Percentiles rank a stretch among this genome's conserved stretches.
phyloP scores from a whole-genome alignment of 2,888 invertebrate species.

The Thelaira solivaga region DNA sequence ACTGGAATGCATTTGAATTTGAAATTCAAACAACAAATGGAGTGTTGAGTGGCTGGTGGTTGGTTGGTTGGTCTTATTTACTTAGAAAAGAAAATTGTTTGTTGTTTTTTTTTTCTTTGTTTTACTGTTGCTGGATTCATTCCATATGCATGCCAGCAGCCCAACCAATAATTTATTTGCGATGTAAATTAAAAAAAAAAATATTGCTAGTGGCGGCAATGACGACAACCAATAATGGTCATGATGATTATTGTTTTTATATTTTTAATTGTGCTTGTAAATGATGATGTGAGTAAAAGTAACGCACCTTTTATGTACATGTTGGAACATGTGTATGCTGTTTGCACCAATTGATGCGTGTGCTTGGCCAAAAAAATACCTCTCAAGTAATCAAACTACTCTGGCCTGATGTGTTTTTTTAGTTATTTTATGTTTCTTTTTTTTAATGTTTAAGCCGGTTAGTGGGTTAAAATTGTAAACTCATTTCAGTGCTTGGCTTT shows the following conservation, averaged over 20 bases:
- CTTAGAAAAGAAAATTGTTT: slow-evolving; percentile 60
- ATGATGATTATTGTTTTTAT: slow-evolving; percentile 12
- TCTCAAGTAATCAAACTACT: slow-evolving; percentile 20
- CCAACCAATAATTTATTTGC: slow-evolving; percentile 27
- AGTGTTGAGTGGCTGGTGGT: not conserved
- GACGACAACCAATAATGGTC: slow-evolving; percentile 15
- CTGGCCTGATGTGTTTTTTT: not conserved
- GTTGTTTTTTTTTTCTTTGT: slow-evolving; percentile 14
- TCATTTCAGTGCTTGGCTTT: slow-evolving; percentile 28
- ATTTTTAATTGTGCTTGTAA: not conserved
- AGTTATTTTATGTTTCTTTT: not conserved
- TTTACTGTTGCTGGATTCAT: too few relatives aligned
- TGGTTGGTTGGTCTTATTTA: slow-evolving; percentile 50
- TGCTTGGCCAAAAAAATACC: slow-evolving; percentile 23
- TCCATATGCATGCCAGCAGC: slow-evolving; percentile 5
- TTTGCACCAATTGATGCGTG: slow-evolving; percentile 38
- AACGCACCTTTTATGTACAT: slow-evolving; percentile 39
- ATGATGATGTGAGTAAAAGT: slow-evolving; percentile 49
- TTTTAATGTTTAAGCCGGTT: slow-evolving; percentile 34
- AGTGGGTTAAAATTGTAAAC: slow-evolving; percentile 54
- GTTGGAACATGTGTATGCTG: slow-evolving; percentile 24
- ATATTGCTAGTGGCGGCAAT: slow-evolving; percentile 19
- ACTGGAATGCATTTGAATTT: not conserved
- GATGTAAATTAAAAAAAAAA: not conserved
- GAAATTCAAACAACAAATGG: slow-evolving; percentile 20